These are phyloP conservation scores for Xestia c-nigrum DNA, from an alignment of 2,888 invertebrate species.

Conservation along the genomic window DNA sequence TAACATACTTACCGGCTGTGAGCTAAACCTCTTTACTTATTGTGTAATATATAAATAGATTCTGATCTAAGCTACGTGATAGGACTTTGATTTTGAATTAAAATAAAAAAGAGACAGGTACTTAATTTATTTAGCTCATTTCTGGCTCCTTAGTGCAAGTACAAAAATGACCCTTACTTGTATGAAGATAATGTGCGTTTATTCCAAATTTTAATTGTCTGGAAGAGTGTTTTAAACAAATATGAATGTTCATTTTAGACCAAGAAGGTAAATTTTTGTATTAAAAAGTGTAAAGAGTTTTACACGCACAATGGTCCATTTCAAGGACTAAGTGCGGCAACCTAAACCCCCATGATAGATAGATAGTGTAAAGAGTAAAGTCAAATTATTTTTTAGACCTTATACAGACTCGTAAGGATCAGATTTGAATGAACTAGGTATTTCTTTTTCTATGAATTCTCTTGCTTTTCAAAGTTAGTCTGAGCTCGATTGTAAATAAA, in stretches of 20 bases:
- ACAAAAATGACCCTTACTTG: background rate
- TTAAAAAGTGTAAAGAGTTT: too few species aligned
- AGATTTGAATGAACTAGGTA: background rate
- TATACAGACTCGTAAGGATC: background rate
- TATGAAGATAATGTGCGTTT: background rate
- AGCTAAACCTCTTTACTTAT: constrained; percentile 43
- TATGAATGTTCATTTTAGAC: background rate
- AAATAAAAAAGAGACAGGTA: constrained; percentile 3
- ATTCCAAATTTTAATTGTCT: background rate
- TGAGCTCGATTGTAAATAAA: background rate
- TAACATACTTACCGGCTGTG: constrained; percentile 35
- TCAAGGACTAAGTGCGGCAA: too few species aligned
- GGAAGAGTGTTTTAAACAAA: background rate
- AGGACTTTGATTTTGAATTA: background rate
- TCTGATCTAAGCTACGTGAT: constrained; percentile 3
- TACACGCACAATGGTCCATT: too few species aligned
- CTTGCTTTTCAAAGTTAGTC: background rate
- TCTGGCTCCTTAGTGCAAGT: background rate
- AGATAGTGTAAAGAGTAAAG: too few species aligned
- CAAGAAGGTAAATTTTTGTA: background rate
- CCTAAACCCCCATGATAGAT: too few species aligned
- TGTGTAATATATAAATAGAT: constrained; percentile 23
- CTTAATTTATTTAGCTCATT: background rate
- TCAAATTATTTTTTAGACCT: background rate
- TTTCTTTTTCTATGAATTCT: background rate